phyloP scores from a whole-genome alignment of 2,888 invertebrate genomes.

The Scaeva pyrastri region DNA sequence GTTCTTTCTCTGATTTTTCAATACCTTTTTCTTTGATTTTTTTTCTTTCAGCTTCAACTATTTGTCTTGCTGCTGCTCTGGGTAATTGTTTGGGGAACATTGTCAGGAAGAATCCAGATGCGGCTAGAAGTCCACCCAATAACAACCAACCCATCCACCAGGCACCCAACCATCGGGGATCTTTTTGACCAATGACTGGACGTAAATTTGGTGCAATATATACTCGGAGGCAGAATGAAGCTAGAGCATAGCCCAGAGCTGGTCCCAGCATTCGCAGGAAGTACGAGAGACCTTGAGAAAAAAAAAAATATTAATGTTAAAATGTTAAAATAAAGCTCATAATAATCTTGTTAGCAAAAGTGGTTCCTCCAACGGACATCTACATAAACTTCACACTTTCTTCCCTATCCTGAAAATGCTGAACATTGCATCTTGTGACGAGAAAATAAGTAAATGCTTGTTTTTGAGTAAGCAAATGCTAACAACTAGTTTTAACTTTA shows the following conservation, averaged over 20 bases:
- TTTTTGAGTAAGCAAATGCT: too few species aligned
- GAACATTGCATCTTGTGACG: too few species aligned
- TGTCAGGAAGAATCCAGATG: conserved; percentile 87
- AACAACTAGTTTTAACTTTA: too few species aligned
- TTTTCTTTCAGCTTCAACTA: conserved; percentile 81
- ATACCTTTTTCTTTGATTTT: conserved; percentile 69
- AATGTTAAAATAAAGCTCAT: neutral
- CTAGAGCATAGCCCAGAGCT: conserved; percentile 88
- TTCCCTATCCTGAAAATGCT: too few species aligned
- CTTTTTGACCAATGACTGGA: conserved; percentile 87
- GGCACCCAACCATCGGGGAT: conserved; percentile 92
- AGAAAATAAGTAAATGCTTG: too few species aligned
- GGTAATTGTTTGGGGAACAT: conserved; percentile 89
- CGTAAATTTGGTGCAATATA: conserved; percentile 88
- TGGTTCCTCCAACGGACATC: too few species aligned
- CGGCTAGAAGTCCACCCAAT: conserved; percentile 85
- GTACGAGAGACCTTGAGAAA: conserved; percentile 86
- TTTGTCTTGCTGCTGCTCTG: conserved; percentile 86
- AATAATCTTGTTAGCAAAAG: too few species aligned
- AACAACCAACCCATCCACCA: conserved; percentile 92
- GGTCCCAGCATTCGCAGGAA: conserved; percentile 89
- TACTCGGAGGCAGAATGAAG: conserved; percentile 87
- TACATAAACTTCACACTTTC: too few species aligned
- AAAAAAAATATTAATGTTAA: neutral
- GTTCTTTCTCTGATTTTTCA: conserved; percentile 38